phyloP scores from a whole-genome alignment of 2,888 invertebrate species.

The Dryococelus australis region DNA sequence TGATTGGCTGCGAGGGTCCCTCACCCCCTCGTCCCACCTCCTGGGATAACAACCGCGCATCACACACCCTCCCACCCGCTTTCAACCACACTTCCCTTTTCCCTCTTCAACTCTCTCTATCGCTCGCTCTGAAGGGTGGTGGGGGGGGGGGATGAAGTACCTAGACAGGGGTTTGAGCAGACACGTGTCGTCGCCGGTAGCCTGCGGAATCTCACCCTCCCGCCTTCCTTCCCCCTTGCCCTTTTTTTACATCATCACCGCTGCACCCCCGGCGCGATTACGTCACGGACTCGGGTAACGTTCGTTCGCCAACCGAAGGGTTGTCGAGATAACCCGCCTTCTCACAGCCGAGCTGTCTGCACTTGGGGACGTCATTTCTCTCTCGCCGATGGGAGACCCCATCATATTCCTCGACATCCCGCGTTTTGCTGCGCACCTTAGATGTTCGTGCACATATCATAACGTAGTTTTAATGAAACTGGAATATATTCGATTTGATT shows the following conservation, averaged over 20 bases:
- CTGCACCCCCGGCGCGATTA: background rate
- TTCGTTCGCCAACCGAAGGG: background rate
- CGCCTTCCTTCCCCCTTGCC: too few relatives aligned
- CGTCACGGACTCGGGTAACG: background rate
- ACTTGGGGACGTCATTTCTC: too few relatives aligned
- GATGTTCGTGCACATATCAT: too few relatives aligned
- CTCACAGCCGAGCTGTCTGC: too few relatives aligned
- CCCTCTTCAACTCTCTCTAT: background rate
- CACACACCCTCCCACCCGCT: constrained; percentile 37
- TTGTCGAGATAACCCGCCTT: too few relatives aligned
- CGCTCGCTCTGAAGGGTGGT: too few relatives aligned
- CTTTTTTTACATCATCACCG: too few relatives aligned
- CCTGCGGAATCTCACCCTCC: background rate
- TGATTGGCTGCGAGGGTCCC: constrained; percentile 41
- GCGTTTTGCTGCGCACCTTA: too few relatives aligned
- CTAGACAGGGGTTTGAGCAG: background rate
- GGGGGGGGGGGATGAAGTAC: background rate
- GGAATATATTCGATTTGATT: too few relatives aligned
- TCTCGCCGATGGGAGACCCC: too few relatives aligned
- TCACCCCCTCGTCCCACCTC: constrained; percentile 35
- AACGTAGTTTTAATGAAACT: too few relatives aligned
- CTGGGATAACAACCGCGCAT: constrained; percentile 1
- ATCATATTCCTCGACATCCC: too few relatives aligned
- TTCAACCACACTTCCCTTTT: background rate
- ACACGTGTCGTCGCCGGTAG: background rate